Evolutionary conservation across 2,888 invertebrate species (phyloP), one percentile per base, ranked within the genome.

Genomic region (Lasioglossum calceatum): DNA sequence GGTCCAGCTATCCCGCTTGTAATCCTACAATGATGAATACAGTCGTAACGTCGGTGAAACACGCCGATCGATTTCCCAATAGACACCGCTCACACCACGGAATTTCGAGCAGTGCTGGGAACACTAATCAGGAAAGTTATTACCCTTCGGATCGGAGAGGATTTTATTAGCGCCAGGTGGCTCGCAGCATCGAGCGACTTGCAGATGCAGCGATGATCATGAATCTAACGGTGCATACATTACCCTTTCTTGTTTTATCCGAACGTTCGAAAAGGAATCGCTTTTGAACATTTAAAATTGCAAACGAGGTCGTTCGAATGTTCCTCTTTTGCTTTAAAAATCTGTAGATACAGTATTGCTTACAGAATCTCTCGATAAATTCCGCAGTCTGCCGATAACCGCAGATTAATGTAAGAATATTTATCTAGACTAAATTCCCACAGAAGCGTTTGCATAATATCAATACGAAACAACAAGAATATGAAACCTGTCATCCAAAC

Each of bases 21-120:
- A 85, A 85, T 85, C 86, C 85, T 64, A 70, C 85, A 71, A 79
- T 47, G 86, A 85, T 42, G 76, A 70, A 80, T 47, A 64, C 79
- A 85, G 36, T 72, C 84, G 70, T 54, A 44, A 50, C 50, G 64
- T 16, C 39, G 70, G 70, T 71, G 73, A 72, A 54, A 76, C 72
- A 64, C 54, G 32, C 64, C 44, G 77, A 85, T 85, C 85, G 85
- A 85, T 85, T 79, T 47, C 54, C 78, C 70, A 50, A 71, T 79
- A 71, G 54, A 72, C 71, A 14, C 39, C 71, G 58, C 71, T 79
- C 67, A 32, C 71, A 54, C 54, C 47, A 54, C 44, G 64, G 39
- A 47, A 61, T 44, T 54, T 58, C 19, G 7, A 47, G 39, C 44
- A 67, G 58, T 73, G 76, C 39, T 67, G 72, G 72, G 54, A 47